Base-by-base conservation (phyloP, 2,888 invertebrate genomes). In the Incurvaria masculella region DNA sequence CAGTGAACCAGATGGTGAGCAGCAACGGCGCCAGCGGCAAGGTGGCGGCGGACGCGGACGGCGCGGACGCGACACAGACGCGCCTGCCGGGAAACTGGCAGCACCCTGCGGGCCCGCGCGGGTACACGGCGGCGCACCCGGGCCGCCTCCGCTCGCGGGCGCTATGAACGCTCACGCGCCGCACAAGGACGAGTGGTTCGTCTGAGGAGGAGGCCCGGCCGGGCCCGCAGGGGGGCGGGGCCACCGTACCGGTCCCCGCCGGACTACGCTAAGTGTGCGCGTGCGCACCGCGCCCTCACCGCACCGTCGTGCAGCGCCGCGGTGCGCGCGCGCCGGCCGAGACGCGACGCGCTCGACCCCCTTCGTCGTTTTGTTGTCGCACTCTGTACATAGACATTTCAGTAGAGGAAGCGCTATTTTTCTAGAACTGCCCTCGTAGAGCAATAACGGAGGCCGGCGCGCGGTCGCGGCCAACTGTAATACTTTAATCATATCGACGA, bases 171-270 rank as follows among this genome's bases (percentile, higher is more conserved):
- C 82, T 82, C 75, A 83, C 84, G 83, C 88, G 86, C 85, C 84
- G 76, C 86, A 91, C 81, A 92, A 92, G 79, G 92, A 92, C 83
- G 92, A 93, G 82, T 93, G 92, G 92, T 91, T 91, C 84, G 91
- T 91, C 81, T 87, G 81, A 81, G 72, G 78, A 33, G 33, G 80
- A 82, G 81, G 48, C 59, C 61, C 59, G 42, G 11, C 59, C 21
- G 11, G 38, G 42, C 23, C 38, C 43, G 59, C 57, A 20, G 42
- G 57, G 60, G 60, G 57, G 56, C 55, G 17, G 19, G 27, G n/a
- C 26, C 45, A 18, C 38, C 21, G 45, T 27, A 44, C 44, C 26
- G 27, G 38, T 16, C 33, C 40, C 45, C 26, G 38, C 33, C 14
- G 33, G 8, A 14, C 33, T 4, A 3, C 33, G 11, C 6, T 33